Conservation (phyloP, 1,140 invertebrate genomes). For the Caerostris darwini region DNA sequence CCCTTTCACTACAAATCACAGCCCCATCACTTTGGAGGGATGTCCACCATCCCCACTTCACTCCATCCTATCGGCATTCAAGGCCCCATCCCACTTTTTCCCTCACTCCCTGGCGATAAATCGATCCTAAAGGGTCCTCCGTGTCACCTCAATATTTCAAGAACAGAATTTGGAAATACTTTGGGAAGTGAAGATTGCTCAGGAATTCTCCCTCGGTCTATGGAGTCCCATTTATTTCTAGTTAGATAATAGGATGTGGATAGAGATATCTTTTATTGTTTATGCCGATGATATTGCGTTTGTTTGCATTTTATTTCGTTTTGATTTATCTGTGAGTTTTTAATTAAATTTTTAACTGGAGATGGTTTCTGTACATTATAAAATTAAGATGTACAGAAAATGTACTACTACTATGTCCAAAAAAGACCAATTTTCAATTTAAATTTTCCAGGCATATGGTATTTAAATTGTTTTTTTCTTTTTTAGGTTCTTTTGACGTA, state of each 20-base stretch:
- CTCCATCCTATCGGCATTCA: not conserved
- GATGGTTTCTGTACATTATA: too few species aligned
- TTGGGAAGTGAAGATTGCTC: not conserved
- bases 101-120: not conserved
- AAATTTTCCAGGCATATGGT: too few species aligned
- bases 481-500: too few species aligned
- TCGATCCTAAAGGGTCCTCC: not conserved
- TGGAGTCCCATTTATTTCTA: not conserved
- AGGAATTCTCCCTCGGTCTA: not conserved
- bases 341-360: too few species aligned
- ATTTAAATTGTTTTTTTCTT: too few species aligned
- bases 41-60: not conserved
- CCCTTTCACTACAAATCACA: not conserved
- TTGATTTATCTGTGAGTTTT: too few species aligned
- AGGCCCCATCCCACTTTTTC: not conserved
- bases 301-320: too few species aligned
- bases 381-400: too few species aligned
- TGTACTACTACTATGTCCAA: too few species aligned
- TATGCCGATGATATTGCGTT: too few species aligned
- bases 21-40: not conserved
- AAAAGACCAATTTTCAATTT: too few species aligned
- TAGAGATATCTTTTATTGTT: not conserved
- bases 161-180: not conserved
- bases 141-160: not conserved
- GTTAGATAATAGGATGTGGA: too few species aligned